phyloP scores from a whole-genome alignment of 2,888 invertebrate genomes.

The Lasioglossum calceatum region DNA sequence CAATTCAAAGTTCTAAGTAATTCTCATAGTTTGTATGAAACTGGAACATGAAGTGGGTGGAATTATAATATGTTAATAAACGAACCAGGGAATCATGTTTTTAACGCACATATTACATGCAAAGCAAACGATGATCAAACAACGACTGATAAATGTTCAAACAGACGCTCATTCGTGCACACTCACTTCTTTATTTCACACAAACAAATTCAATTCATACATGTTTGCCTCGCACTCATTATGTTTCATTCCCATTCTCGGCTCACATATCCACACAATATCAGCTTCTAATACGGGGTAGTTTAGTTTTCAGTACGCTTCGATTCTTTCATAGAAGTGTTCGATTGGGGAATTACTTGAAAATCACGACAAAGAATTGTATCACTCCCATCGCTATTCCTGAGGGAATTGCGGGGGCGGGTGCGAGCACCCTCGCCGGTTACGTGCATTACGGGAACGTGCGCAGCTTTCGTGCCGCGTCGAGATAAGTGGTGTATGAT shows the following conservation, averaged over 20 bases:
- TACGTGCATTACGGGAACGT: constrained; percentile 78
- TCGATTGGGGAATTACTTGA: not conserved
- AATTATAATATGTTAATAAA: too few species aligned
- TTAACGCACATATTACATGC: too few species aligned
- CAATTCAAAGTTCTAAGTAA: not conserved
- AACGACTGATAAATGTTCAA: too few species aligned
- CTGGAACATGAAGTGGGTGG: too few species aligned
- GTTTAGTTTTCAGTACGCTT: not conserved
- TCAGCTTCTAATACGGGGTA: not conserved
- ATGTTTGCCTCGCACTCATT: too few species aligned
- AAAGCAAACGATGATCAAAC: too few species aligned
- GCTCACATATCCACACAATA: too few species aligned
- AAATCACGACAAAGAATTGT: not conserved
- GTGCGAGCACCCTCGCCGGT: constrained; percentile 63
- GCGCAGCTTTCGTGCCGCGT: constrained; percentile 80
- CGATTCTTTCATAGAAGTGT: not conserved
- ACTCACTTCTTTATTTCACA: too few species aligned
- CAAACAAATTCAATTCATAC: too few species aligned
- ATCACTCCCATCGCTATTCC: not conserved
- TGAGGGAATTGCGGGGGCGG: constrained; percentile 43
- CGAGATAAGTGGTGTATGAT: constrained; percentile 83
- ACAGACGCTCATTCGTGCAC: too few species aligned
- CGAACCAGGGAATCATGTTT: too few species aligned
- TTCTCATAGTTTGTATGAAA: not conserved
- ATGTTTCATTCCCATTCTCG: too few species aligned